Base-by-base conservation (phyloP, 2,113 vertebrate species). In the Nicator chloris region DNA sequence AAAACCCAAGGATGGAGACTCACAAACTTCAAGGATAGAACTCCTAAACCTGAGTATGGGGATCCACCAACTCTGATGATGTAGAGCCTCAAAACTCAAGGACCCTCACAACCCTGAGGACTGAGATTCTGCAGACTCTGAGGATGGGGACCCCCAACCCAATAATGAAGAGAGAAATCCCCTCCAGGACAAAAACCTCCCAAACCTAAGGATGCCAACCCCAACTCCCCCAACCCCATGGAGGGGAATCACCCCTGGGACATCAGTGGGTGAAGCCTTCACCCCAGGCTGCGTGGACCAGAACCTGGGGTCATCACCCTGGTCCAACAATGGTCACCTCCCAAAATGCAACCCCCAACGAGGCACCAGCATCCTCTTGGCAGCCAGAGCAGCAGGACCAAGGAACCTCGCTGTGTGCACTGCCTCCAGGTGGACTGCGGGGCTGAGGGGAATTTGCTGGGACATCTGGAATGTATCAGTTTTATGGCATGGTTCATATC, bases 391-490 rank as follows among this genome's bases (percentile, higher is more conserved):
- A 51, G 75, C 44, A 12, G 76, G 23, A 68, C 15, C 1, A 0
- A 56, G 89, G 61, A 88, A 44, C 88, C 24, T 88, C 7, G 15
- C 89, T 27, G 61, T 2, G 5, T 18, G 20, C 4, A 66, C 82
- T 30, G 91, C 96, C 93, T 96, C 88, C 97, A 97, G 96, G 97
- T 97, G 97, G 82, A 93, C 11, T 85, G 94, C 4, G 13, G 39
- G 85, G 68, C 64, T 5, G 11, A 51, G 20, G 90, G 79, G 57
- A 70, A 79, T 45, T 86, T 61, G 81, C 50, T 20, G 81, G 75
- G 53, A 90, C 98, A 98, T 98, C 98, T 98, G 98, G 98, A 97
- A 98, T 63, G 77, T 57, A 97, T 98, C 98, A 45, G 15, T 97
- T 97, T 96, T 96, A 91, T 11, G 63, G 97, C 92, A 96, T 97